Percentiles rank a stretch among this genome's conserved stretches.
Conservation (phyloP, 2,888 invertebrate species). For the Neoaliturus tenellus region DNA sequence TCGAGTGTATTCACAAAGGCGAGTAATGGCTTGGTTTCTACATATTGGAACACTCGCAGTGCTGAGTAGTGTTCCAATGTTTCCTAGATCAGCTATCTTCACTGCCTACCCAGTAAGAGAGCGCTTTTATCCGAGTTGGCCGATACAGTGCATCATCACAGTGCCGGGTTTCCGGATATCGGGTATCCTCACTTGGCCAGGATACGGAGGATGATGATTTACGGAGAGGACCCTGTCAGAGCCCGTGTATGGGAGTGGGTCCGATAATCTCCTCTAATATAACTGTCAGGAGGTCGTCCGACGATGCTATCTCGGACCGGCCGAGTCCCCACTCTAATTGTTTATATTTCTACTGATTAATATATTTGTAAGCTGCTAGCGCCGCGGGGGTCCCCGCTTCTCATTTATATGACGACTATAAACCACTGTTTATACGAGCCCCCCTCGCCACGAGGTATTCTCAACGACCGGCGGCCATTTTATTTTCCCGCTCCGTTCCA, state of each 20-base stretch:
- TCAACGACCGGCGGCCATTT: conserved; percentile 40
- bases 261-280: conserved; percentile 23
- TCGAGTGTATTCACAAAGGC: too few relatives aligned
- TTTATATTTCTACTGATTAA: conserved; percentile 41
- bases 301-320: conserved; percentile 15
- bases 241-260: background rate
- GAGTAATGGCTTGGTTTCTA: too few relatives aligned
- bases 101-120: too few relatives aligned
- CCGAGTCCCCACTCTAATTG: conserved; percentile 39
- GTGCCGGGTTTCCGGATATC: too few relatives aligned
- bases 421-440: conserved; percentile 21
- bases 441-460: conserved; percentile 28
- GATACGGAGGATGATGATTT: too few relatives aligned
- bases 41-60: too few relatives aligned
- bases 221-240: background rate
- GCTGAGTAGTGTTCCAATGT: too few relatives aligned
- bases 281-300: conserved; percentile 34
- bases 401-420: conserved; percentile 31
- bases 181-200: too few relatives aligned
- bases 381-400: conserved; percentile 16
- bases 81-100: too few relatives aligned
- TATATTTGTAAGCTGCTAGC: conserved; percentile 13
- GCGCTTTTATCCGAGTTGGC: too few relatives aligned
- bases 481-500: conserved; percentile 11
- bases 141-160: too few relatives aligned